Conservation (phyloP, 2,888 invertebrate species). For the Caenorhabditis panamensis region DNA sequence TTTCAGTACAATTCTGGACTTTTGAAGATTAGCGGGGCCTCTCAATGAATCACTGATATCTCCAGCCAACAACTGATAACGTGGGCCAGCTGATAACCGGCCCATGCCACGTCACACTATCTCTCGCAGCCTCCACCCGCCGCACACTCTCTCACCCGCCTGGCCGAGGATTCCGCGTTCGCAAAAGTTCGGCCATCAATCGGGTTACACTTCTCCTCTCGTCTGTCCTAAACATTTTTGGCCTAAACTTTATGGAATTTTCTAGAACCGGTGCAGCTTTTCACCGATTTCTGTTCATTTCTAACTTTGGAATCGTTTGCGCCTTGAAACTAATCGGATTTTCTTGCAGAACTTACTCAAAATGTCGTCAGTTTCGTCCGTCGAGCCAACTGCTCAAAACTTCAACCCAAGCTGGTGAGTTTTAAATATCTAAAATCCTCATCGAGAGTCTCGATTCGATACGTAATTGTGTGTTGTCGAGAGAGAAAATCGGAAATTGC, state of each 20-base stretch:
- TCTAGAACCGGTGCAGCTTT: conserved; percentile 11
- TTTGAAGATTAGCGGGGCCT: too few relatives aligned
- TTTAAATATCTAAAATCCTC: neutral
- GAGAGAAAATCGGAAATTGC: too few relatives aligned
- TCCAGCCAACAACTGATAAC: conserved; percentile 30
- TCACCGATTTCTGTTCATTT: neutral
- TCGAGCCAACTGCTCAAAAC: conserved; percentile 62
- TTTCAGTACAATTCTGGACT: too few relatives aligned
- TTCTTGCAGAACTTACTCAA: conserved; percentile 45
- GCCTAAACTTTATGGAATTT: conserved; percentile 31
- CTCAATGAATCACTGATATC: neutral
- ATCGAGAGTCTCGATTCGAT: too few relatives aligned
- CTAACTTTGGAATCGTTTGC: neutral
- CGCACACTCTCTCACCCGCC: neutral
- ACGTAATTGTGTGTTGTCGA: too few relatives aligned
- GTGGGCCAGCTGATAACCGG: neutral
- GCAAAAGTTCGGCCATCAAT: conserved; percentile 17
- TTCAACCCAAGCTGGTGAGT: conserved; percentile 71
- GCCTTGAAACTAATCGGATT: neutral
- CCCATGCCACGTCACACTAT: conserved; percentile 34
- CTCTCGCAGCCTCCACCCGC: conserved; percentile 13
- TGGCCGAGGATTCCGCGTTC: conserved; percentile 10
- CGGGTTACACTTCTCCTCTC: conserved; percentile 7
- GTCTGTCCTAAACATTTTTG: conserved; percentile 32
- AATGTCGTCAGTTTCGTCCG: conserved; percentile 63